These are phyloP conservation scores for Aotus griseimembra DNA, from an alignment of 2,797 vertebrate species.

Conservation along the genomic window DNA sequence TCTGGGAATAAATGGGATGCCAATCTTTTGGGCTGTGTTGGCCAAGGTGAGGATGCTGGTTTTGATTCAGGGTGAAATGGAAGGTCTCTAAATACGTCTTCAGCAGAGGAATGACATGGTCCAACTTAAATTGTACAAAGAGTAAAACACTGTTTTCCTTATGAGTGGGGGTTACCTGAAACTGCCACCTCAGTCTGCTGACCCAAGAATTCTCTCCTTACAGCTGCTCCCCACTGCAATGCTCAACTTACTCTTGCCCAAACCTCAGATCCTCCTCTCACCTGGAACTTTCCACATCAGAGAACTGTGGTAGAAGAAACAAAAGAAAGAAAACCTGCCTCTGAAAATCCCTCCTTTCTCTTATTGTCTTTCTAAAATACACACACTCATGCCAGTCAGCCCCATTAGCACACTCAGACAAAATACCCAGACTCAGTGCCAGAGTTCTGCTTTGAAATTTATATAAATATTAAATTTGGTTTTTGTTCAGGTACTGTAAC, in stretches of 20 bases:
- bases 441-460: neutral
- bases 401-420: neutral
- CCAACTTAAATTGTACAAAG: neutral
- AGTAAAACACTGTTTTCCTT: neutral
- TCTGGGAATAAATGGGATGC: neutral
- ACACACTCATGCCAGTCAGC: fast-evolving
- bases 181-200: neutral
- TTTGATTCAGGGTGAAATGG: neutral
- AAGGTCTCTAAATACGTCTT: neutral
- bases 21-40: fast-evolving
- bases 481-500: neutral
- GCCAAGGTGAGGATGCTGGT: neutral
- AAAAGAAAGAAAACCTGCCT: neutral
- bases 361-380: neutral
- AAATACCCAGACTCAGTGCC: neutral
- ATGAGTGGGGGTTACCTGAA: neutral
- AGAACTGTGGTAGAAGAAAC: neutral
- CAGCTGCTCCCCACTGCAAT: neutral
- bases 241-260: fast-evolving
- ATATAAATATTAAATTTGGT: neutral
- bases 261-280: neutral
- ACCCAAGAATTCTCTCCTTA: neutral
- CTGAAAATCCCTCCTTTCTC: neutral
- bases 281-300: neutral
- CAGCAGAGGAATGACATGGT: neutral